Evolutionary conservation across 37 sponge, comb jelly and placozoan species (phyloP).

Genomic region (Agelas oroides): DNA sequence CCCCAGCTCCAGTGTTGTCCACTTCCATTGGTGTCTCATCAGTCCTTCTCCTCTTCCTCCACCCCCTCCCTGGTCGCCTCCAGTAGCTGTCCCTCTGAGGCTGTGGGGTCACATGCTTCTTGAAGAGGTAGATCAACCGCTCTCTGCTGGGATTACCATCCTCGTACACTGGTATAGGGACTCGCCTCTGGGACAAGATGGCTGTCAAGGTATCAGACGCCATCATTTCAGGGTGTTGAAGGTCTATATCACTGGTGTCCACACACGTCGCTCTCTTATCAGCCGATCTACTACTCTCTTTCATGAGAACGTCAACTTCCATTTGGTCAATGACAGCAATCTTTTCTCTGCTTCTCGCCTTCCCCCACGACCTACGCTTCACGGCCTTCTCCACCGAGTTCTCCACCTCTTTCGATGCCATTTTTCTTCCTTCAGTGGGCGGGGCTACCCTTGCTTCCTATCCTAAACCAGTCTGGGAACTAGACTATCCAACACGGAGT

Average conservation of each 20-base stretch:
- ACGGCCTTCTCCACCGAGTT: not conserved
- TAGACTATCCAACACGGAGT: not conserved
- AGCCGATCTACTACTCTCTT: not conserved
- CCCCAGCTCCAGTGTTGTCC: constrained; percentile 6
- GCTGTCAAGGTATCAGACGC: constrained; percentile 4
- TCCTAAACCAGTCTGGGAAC: too few relatives aligned
- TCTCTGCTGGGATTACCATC: constrained; percentile 45
- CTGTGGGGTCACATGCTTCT: constrained; percentile 59
- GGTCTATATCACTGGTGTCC: not conserved
- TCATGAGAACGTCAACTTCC: constrained; percentile 32
- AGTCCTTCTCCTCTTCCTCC: not conserved
- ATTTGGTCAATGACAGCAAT: constrained; percentile 24
- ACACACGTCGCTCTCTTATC: not conserved
- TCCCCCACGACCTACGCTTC: constrained; percentile 53
- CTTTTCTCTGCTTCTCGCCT: constrained; percentile 23
- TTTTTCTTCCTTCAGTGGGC: not conserved
- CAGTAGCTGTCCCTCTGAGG: constrained; percentile 50
- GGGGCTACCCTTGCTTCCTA: too few relatives aligned
- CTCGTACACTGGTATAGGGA: constrained; percentile 36
- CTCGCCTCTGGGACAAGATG: constrained; percentile 27
- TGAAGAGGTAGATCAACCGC: constrained; percentile 59
- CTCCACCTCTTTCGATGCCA: not conserved
- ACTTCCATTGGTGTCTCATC: constrained; percentile 19
- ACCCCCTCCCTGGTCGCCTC: not conserved
- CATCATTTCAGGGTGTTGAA: constrained; percentile 63